Evolutionary conservation across 2,797 vertebrate species (phyloP).

Genomic region (Trachops cirrhosus): DNA sequence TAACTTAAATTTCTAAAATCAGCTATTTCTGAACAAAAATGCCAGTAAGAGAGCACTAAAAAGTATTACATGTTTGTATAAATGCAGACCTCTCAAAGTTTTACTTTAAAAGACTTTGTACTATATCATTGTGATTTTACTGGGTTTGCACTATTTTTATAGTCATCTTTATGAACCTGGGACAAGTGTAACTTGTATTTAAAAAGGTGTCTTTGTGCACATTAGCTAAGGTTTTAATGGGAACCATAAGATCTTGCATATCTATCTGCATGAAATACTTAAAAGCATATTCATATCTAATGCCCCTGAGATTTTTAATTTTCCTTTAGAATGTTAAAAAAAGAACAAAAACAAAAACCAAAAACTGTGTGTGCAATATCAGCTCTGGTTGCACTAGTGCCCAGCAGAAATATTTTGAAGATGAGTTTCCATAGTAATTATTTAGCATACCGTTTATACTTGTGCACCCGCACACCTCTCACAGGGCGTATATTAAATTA

Average conservation of each 20-base stretch:
- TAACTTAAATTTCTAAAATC: conserved; percentile 31
- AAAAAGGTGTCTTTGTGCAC: conserved; percentile 29
- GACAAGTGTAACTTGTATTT: conserved; percentile 12
- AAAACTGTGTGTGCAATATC: neutral
- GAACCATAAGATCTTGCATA: neutral
- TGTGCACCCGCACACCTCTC: neutral
- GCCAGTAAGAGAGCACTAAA: neutral
- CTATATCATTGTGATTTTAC: conserved; percentile 48
- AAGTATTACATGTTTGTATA: conserved; percentile 38
- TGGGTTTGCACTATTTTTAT: conserved; percentile 57
- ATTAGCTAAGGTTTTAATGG: neutral
- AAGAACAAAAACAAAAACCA: neutral
- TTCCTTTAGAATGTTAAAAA: conserved; percentile 53
- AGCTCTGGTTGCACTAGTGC: conserved; percentile 62
- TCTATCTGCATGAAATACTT: conserved; percentile 39
- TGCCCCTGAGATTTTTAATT: conserved; percentile 40
- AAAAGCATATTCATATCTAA: conserved; percentile 6
- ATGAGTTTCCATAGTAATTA: conserved; percentile 57
- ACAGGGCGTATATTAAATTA: conserved; percentile 39
- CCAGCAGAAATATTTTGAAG: conserved; percentile 56
- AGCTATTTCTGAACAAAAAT: conserved; percentile 37
- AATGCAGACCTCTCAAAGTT: conserved; percentile 49
- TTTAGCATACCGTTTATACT: neutral
- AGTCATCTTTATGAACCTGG: neutral
- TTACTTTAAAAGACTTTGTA: conserved; percentile 53